Evolutionary conservation across 2,888 invertebrate species (phyloP), one percentile per base, ranked within the genome.

Genomic region (Chymomyza procnemis): DNA sequence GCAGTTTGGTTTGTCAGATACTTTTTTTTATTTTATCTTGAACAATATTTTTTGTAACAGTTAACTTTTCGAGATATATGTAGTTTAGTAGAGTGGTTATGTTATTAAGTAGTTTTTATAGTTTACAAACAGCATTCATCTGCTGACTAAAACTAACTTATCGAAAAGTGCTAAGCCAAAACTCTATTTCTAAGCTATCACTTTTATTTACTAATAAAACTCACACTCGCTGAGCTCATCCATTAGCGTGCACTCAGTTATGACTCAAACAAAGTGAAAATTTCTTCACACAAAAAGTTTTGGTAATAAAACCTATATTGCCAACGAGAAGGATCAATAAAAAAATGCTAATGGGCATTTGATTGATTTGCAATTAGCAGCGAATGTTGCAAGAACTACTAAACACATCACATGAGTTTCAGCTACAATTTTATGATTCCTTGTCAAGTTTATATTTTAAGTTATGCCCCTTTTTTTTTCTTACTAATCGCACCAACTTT

Each of bases 311-410:
- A 18, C 18, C n/a, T 46, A 50, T 8, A 50, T 50, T 19, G 50
- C 50, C 50, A 50, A 50, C 50, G 16, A 50, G 50, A 18, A 50
- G 16, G 3, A 50, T 50, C 50, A 50, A 50, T 50, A 50, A 50
- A 41, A 46, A 34, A 50, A 18, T 19, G 34, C 68, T 83, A 80
- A 83, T 80, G 80, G 78, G 67, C 52, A 66, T 73, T 69, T 81
- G 81, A 81, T 81, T 84, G 84, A 81, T 73, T 79, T 76, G 67
- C 76, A 81, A 84, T 81, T 84, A 81, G 73, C 81, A 73, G 19
- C 12, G 52, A 50, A 34, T 19, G 22, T 5, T 12, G 14, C 54
- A 18, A 21, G 19, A 9, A 66, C 69, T 64, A 66, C 69, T 64
- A 41, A 12, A 12, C 34, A 12, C 34, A 41, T 41, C 34, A 41